Conservation (phyloP, 2,888 invertebrate species). For the Macrophya annulata region DNA sequence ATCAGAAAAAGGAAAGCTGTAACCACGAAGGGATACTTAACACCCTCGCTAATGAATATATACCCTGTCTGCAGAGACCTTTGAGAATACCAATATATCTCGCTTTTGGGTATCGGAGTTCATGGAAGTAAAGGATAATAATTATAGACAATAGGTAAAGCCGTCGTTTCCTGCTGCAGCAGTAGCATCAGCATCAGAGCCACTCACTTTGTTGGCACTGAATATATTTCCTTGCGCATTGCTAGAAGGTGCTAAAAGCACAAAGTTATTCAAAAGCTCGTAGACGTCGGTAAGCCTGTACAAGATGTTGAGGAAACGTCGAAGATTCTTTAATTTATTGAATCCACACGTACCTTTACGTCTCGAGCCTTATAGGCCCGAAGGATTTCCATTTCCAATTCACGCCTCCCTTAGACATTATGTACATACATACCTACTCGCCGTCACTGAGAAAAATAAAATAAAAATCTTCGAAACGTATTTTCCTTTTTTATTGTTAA, state of each 20-base stretch:
- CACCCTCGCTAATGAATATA: slow-evolving; percentile 38
- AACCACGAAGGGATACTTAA: background rate
- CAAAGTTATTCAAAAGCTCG: background rate
- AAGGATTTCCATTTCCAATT: slow-evolving; percentile 38
- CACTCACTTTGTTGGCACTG: slow-evolving; percentile 36
- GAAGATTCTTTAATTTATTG: slow-evolving; percentile 54
- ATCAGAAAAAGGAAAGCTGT: background rate
- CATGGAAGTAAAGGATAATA: slow-evolving; percentile 31
- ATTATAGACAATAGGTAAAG: slow-evolving; percentile 35
- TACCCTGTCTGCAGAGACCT: background rate
- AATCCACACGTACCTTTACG: background rate
- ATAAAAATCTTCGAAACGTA: background rate
- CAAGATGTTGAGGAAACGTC: slow-evolving; percentile 29
- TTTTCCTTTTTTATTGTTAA: no score
- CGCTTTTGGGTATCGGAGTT: slow-evolving; percentile 4
- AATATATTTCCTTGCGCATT: background rate
- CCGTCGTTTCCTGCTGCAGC: background rate
- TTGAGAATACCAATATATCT: slow-evolving; percentile 1
- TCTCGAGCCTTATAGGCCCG: background rate
- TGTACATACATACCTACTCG: no score
- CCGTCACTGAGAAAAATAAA: background rate
- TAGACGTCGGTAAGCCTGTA: background rate
- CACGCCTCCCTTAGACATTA: slow-evolving; percentile 26
- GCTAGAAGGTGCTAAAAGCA: slow-evolving; percentile 48
- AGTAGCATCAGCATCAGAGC: no score